phyloP scores from a whole-genome alignment of 2,113 vertebrate genomes.

The Oncorhynchus tshawytscha region DNA sequence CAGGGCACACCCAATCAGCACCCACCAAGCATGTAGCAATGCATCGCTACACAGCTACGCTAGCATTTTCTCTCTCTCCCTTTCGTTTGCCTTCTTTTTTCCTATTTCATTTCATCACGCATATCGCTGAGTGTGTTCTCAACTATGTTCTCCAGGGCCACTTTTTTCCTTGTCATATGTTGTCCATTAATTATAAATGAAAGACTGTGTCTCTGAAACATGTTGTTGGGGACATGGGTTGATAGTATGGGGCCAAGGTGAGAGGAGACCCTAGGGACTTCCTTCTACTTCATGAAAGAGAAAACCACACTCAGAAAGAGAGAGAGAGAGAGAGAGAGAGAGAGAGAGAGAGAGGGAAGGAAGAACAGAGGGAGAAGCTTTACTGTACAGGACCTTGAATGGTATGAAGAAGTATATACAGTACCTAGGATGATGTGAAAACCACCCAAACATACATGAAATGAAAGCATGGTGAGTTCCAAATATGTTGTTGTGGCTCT shows the following conservation, averaged over 20 bases:
- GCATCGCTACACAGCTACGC: background rate
- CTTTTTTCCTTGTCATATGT: slow-evolving; percentile 37
- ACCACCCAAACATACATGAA: no score
- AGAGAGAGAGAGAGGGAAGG: background rate
- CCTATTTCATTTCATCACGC: slow-evolving; percentile 21
- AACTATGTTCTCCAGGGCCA: slow-evolving; percentile 7
- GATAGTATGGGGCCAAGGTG: slow-evolving; percentile 24
- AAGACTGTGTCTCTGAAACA: slow-evolving; percentile 29
- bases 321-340: background rate
- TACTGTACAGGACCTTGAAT: no score
- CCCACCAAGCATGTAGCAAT: background rate
- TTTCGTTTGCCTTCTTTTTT: slow-evolving; percentile 16
- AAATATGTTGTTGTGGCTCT: background rate
- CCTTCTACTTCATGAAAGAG: background rate
- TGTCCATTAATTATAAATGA: slow-evolving; percentile 51
- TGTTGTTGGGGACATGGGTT: slow-evolving; percentile 7
- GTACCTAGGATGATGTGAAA: background rate
- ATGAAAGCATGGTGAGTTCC: background rate
- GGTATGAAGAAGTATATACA: background rate
- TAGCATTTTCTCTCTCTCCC: background rate
- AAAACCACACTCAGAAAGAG: background rate
- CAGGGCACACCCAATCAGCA: slow-evolving; percentile 16
- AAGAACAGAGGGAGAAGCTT: background rate
- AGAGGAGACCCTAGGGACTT: background rate
- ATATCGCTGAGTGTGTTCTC: slow-evolving; percentile 23